Evolutionary conservation across 2,797 vertebrate genomes (phyloP).

Genomic region (Gymnocypris eckloni): DNA sequence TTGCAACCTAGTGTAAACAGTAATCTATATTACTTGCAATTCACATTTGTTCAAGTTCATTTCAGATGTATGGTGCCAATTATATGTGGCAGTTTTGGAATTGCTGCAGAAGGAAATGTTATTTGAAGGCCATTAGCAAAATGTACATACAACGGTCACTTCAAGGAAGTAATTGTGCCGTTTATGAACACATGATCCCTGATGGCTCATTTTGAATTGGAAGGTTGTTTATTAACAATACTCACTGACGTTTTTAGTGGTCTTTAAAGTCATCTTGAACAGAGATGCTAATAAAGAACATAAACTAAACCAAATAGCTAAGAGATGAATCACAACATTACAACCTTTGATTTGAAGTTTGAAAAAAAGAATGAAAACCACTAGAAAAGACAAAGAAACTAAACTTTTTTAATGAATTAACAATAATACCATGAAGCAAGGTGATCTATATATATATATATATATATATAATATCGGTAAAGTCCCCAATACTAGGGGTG

Average conservation of each 20-base stretch:
- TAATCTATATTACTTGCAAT: background rate
- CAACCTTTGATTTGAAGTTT: background rate
- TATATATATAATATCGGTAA: too few relatives aligned
- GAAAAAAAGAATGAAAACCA: background rate
- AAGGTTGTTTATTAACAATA: background rate
- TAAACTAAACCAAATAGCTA: background rate
- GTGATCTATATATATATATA: background rate
- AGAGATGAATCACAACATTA: background rate
- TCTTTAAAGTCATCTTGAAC: background rate
- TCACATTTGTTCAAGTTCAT: background rate
- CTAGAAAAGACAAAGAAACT: background rate
- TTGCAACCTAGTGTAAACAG: background rate
- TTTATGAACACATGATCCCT: background rate
- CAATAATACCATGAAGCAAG: background rate
- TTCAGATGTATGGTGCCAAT: background rate
- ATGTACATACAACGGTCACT: slow-evolving; percentile 1
- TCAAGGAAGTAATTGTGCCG: background rate
- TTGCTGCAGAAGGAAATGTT: background rate
- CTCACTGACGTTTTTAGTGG: background rate
- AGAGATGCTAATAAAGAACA: background rate
- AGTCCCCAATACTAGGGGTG: too few relatives aligned
- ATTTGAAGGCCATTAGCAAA: background rate
- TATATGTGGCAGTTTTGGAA: background rate
- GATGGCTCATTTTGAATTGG: background rate
- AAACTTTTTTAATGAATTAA: background rate